These are phyloP conservation scores for Hermatobates lingyangjiaoensis DNA, from an alignment of 1,140 invertebrate species.

Conservation along the genomic window DNA sequence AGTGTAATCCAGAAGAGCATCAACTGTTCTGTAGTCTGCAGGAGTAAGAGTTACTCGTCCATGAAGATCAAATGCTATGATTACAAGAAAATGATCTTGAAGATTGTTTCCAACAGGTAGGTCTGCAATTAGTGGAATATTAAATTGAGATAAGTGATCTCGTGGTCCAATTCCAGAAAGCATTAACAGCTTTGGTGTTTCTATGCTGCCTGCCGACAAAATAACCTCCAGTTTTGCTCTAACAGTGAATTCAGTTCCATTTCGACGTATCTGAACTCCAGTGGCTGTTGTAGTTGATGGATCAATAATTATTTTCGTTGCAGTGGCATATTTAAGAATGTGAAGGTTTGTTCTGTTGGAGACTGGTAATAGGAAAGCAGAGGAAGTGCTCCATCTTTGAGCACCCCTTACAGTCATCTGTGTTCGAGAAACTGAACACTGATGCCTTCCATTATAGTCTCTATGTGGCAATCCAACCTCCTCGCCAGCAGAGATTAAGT, in stretches of 20 bases:
- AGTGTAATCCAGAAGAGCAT: constrained; percentile 28
- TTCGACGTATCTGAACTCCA: not conserved
- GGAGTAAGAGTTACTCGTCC: constrained; percentile 16
- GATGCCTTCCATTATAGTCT: constrained; percentile 66
- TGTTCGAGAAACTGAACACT: constrained; percentile 31
- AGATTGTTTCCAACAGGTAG: constrained; percentile 57
- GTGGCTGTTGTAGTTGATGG: constrained; percentile 9
- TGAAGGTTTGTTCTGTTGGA: constrained; percentile 32
- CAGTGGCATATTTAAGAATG: constrained; percentile 30
- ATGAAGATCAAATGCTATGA: constrained; percentile 22
- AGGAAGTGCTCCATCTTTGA: constrained; percentile 32
- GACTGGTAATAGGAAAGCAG: constrained; percentile 33
- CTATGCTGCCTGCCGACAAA: constrained; percentile 41
- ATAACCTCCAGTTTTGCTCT: constrained; percentile 47
- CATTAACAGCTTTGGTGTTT: constrained; percentile 48
- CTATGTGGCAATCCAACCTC: constrained; percentile 73
- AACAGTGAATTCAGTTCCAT: constrained; percentile 21
- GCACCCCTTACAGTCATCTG: constrained; percentile 25
- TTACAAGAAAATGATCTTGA: constrained; percentile 41
- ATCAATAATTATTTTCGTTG: constrained; percentile 34
- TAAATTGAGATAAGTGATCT: constrained; percentile 41
- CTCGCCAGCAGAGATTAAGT: constrained; percentile 69
- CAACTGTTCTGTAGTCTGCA: constrained; percentile 6
- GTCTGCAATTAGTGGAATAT: constrained; percentile 41
- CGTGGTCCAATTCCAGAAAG: constrained; percentile 52